Base-by-base conservation (phyloP, 2,113 vertebrate species). In the Anolis sagrei region DNA sequence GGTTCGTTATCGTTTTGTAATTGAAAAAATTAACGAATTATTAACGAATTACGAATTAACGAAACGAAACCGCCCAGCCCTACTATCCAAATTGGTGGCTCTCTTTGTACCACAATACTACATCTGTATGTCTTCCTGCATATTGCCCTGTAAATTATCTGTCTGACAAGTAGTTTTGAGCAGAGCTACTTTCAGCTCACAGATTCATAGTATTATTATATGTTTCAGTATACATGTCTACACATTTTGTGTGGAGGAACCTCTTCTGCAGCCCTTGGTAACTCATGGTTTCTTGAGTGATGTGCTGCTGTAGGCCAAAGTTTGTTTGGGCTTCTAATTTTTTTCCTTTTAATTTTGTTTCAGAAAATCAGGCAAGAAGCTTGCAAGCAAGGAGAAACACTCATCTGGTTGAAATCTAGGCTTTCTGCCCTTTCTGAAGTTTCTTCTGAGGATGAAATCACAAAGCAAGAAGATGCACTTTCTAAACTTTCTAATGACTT, bases 361-460 rank as follows among this genome's bases (percentile, higher is more conserved):
- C 73, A 98, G 97, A 95, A 96, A 86, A 95, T 99, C 87, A 97
- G 95, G 86, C 94, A 93, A 75, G 95, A 91, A 27, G 90, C 96
- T 44, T 94, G 93, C 72, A 93, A 95, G 87, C 94, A 96, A 85
- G 97, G 97, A 34, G 97, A 98, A 90, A 96, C 90, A 80, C 95
- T 98, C 76, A 89, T 90, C 89, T 99, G 98, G 97, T 93, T 99
- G 49, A 97, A 97, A 93, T 96, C 95, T 80, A 97, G 96, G 68
- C 96, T 99, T 51, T 86, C 93, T 87, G 90, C 93, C 88, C 93
- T 99, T 84, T 96, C 94, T 0, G 90, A 97, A 16, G 88, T 97
- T n/a, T 98, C 97, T 92, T 94, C 96, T 75, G 97, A 98, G 80
- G 90, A 93, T 32, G 97, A 98, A 90, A 95, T 96, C 19, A 96